Evolutionary conservation across 2,113 vertebrate genomes (phyloP).

Genomic region (Sterna hirundo): DNA sequence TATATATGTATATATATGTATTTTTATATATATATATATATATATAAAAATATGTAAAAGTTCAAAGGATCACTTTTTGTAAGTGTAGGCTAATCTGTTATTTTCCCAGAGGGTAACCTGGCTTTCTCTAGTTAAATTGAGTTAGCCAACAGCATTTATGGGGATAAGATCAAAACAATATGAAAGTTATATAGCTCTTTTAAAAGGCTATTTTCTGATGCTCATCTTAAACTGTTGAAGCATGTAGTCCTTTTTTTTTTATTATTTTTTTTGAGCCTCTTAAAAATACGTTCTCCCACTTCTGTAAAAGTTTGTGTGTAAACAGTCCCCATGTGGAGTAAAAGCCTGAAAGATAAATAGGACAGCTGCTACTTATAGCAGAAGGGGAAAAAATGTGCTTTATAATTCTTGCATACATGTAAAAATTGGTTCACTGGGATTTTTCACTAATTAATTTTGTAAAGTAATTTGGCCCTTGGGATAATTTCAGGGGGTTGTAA

Average conservation of each 20-base stretch:
- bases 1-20: no score
- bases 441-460: constrained; percentile 26
- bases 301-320: not conserved
- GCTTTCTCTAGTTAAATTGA: not conserved
- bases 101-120: not conserved
- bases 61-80: not conserved
- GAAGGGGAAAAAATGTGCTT: not conserved
- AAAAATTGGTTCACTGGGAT: constrained; percentile 8
- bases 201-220: not conserved
- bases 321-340: not conserved
- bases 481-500: constrained; percentile 13
- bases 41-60: not conserved
- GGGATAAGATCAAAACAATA: not conserved
- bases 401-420: not conserved
- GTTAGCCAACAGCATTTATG: not conserved
- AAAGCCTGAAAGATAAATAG: constrained; percentile 22
- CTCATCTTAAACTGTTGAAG: not conserved
- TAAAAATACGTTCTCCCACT: not conserved
- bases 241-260: not conserved
- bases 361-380: not conserved
- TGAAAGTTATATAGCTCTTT: not conserved
- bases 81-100: not conserved
- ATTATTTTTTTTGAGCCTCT: not conserved
- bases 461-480: constrained; percentile 29
- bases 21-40: no score